Conservation (phyloP, 2,888 invertebrate genomes). For the Sphaeridia pumilis region DNA sequence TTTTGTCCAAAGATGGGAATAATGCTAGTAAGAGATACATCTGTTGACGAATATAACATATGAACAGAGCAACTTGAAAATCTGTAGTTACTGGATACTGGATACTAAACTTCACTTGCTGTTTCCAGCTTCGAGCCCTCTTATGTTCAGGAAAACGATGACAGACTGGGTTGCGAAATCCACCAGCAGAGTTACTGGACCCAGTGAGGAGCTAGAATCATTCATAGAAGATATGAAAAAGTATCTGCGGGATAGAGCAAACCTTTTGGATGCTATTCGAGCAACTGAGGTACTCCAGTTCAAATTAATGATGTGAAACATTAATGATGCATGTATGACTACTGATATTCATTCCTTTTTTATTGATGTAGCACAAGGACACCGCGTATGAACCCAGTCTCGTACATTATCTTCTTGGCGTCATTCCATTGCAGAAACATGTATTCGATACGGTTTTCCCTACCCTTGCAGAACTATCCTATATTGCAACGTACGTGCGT, state of each 20-base stretch:
- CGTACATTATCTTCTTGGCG: slow-evolving; percentile 8
- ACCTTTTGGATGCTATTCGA: slow-evolving; percentile 6
- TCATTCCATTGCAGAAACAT: slow-evolving; percentile 6
- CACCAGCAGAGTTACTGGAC: background rate
- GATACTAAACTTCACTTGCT: background rate
- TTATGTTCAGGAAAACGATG: slow-evolving; percentile 7
- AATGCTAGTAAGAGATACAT: slow-evolving; percentile 3
- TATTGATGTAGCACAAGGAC: slow-evolving; percentile 1
- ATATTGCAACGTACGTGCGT: slow-evolving; percentile 3
- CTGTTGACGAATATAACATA: too few relatives aligned
- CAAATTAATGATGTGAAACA: too few relatives aligned
- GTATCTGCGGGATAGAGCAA: slow-evolving; percentile 5
- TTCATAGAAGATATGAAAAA: slow-evolving; percentile 12
- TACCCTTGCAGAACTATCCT: slow-evolving; percentile 3
- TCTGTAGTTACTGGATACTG: background rate
- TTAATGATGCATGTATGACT: background rate
- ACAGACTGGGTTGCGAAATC: slow-evolving; percentile 5
- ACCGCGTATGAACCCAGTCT: slow-evolving; percentile 7
- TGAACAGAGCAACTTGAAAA: too few relatives aligned
- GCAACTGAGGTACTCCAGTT: slow-evolving; percentile 8
- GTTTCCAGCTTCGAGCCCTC: background rate
- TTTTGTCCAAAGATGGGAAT: slow-evolving; percentile 9
- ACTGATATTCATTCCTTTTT: background rate
- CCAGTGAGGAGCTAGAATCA: background rate
- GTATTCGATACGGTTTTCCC: slow-evolving; percentile 8